A percentile compares a stretch with the other conserved stretches of the same genome.
phyloP scores from a whole-genome alignment of 2,113 vertebrate species.

The Oophaga pumilio region DNA sequence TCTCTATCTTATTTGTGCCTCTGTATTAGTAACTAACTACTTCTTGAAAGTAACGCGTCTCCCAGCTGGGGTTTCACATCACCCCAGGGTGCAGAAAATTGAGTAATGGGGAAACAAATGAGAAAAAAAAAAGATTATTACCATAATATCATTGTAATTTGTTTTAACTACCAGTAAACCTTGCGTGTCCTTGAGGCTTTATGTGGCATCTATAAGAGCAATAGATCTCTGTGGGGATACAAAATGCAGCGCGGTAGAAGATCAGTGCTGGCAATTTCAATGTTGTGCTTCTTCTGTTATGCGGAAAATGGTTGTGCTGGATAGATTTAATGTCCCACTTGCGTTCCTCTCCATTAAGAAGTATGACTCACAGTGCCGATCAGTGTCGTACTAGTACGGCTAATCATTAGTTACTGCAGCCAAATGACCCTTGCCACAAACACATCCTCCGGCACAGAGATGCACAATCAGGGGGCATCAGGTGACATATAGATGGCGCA shows the following conservation, averaged over 20 bases:
- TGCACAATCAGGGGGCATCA: background rate
- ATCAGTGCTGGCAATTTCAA: constrained; percentile 43
- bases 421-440: constrained; percentile 13
- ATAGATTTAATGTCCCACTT: constrained; percentile 44
- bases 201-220: constrained; percentile 46
- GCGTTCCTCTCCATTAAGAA: constrained; percentile 33
- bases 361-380: constrained; percentile 14
- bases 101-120: constrained; percentile 54
- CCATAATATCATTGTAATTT: constrained; percentile 57
- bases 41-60: constrained; percentile 32
- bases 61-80: constrained; percentile 50
- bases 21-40: constrained; percentile 18
- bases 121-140: constrained; percentile 52
- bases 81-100: constrained; percentile 52
- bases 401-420: constrained; percentile 34
- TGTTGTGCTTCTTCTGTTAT: constrained; percentile 44
- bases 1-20: constrained; percentile 38
- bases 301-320: constrained; percentile 16
- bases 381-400: background rate
- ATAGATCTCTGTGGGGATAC: constrained; percentile 42
- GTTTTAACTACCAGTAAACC: constrained; percentile 57
- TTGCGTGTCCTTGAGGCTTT: constrained; percentile 58
- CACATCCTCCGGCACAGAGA: background rate
- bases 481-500: background rate
- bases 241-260: constrained; percentile 37